Percentiles rank a stretch among this genome's conserved stretches.
These are phyloP conservation scores for Diadromus collaris DNA, from an alignment of 2,888 invertebrate genomes.

Conservation along the genomic window DNA sequence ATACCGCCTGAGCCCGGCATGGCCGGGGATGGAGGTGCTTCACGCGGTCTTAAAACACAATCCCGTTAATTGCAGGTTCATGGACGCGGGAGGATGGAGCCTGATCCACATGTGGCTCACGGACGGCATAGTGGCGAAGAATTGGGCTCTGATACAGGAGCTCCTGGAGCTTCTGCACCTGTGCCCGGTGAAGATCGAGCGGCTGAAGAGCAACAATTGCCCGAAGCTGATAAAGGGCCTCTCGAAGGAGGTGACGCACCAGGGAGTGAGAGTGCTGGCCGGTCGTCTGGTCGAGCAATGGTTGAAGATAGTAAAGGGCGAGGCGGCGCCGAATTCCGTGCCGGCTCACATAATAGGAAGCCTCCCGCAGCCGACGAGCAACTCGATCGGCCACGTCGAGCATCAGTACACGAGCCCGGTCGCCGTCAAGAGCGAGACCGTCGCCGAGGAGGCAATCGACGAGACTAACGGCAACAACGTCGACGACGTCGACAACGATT, in stretches of 20 bases:
- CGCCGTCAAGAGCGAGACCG: neutral
- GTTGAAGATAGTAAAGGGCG: slow-evolving; percentile 93
- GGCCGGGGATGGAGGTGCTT: no score
- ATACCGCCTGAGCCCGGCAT: no score
- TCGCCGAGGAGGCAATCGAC: neutral
- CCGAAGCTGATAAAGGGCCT: slow-evolving; percentile 95
- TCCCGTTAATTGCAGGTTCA: slow-evolving; percentile 83
- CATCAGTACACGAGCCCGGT: slow-evolving; percentile 26
- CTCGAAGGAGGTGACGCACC: slow-evolving; percentile 90
- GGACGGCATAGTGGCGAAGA: slow-evolving; percentile 91
- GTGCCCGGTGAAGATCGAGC: slow-evolving; percentile 95
- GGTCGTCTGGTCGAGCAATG: slow-evolving; percentile 93
- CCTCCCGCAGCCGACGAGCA: neutral
- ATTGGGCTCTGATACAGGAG: slow-evolving; percentile 94
- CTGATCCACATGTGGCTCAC: slow-evolving; percentile 95
- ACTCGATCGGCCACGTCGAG: slow-evolving; percentile 27
- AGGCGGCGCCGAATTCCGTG: slow-evolving; percentile 81
- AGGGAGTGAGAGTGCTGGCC: slow-evolving; percentile 89
- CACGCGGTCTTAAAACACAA: no score
- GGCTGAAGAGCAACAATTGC: slow-evolving; percentile 94
- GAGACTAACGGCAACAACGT: neutral
- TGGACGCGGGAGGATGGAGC: slow-evolving; percentile 96
- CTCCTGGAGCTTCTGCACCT: slow-evolving; percentile 91
- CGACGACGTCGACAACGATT: neutral
- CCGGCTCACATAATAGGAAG: slow-evolving; percentile 74